Evolutionary conservation across 1,140 invertebrate species (phyloP).

Genomic region (Neodiprion virginianus): DNA sequence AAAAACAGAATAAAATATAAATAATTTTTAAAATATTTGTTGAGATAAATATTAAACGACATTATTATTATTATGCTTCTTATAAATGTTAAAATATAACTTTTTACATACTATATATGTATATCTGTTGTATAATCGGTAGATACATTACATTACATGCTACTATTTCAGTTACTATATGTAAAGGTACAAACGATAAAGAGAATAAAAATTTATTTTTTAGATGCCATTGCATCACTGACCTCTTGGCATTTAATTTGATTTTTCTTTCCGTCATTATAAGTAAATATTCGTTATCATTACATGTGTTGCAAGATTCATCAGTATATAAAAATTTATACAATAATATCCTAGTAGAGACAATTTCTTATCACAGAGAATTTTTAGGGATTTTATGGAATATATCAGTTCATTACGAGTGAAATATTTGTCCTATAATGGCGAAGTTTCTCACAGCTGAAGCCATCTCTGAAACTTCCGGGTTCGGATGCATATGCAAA

Average conservation of each 20-base stretch:
- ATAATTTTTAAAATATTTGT: not conserved
- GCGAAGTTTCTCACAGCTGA: constrained; percentile 38
- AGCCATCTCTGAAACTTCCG: constrained; percentile 34
- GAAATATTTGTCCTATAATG: constrained; percentile 48
- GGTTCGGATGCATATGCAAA: constrained; percentile 29
- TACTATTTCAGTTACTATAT: not conserved
- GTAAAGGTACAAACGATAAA: not conserved
- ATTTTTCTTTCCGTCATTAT: not conserved
- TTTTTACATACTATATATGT: not conserved
- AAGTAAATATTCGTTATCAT: not conserved
- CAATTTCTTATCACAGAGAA: constrained; percentile 2
- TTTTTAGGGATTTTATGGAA: not conserved
- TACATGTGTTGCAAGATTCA: not conserved
- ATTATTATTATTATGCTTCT: not conserved
- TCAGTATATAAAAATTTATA: not conserved
- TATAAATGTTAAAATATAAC: not conserved
- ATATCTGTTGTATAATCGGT: too few relatives aligned
- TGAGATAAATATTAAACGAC: not conserved
- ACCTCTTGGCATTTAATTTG: not conserved
- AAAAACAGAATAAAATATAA: too few relatives aligned
- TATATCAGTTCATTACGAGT: constrained; percentile 26
- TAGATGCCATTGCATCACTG: not conserved
- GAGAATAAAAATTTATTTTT: not conserved
- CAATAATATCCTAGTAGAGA: not conserved
- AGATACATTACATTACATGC: too few relatives aligned